phyloP scores from a whole-genome alignment of 2,888 invertebrate genomes.

The Nomada goodeniana region DNA sequence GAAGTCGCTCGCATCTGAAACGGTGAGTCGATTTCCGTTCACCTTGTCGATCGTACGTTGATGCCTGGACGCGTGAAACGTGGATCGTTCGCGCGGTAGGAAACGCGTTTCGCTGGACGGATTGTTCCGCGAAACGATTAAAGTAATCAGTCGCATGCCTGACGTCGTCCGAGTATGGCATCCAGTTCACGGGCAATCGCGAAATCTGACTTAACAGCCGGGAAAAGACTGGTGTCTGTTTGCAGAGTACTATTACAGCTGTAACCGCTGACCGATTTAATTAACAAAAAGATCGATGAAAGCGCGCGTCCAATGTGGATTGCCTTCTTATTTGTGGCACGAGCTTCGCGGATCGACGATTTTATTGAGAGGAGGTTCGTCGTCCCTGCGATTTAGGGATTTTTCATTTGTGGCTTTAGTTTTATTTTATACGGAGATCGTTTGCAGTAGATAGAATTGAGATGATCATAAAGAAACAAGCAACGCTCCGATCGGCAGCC shows the following conservation, averaged over 20 bases:
- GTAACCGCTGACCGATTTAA: conserved; percentile 56
- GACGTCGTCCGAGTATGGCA: conserved; percentile 52
- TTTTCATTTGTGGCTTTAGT: too few relatives aligned
- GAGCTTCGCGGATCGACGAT: too few relatives aligned
- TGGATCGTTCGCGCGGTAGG: conserved; percentile 41
- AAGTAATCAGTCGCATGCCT: conserved; percentile 63
- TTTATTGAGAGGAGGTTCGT: too few relatives aligned
- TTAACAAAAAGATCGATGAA: conserved; percentile 35
- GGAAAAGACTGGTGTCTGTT: conserved; percentile 54
- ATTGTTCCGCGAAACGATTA: conserved; percentile 69
- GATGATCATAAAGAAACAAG: too few relatives aligned
- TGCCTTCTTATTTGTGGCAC: neutral
- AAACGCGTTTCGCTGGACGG: conserved; percentile 47
- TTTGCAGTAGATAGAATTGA: too few relatives aligned
- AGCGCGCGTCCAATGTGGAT: conserved; percentile 29
- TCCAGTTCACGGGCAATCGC: conserved; percentile 58
- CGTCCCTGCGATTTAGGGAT: too few relatives aligned
- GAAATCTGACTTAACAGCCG: conserved; percentile 57
- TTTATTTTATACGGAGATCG: too few relatives aligned
- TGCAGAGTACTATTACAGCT: conserved; percentile 7
- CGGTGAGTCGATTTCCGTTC: conserved; percentile 72
- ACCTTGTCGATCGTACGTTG: neutral
- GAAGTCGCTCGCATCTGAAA: conserved; percentile 82
- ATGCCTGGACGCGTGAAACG: conserved; percentile 10
- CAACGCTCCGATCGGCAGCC: too few relatives aligned